Evolutionary conservation across 2,113 vertebrate species (phyloP), one percentile per base, ranked within the genome.

Genomic region (Triplophysa dalaica): DNA sequence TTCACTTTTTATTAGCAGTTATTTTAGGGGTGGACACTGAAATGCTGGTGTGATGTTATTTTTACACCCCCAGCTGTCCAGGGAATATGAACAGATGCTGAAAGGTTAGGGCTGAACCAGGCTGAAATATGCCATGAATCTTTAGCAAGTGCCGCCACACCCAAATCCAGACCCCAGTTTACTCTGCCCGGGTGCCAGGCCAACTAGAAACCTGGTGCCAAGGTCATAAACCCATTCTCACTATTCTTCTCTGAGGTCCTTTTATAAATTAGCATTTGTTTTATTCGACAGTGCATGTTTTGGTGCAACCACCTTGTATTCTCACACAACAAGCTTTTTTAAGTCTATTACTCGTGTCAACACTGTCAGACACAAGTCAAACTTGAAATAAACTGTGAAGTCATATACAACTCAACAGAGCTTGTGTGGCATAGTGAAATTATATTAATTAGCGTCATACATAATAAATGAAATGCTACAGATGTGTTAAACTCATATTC

Each of bases 31-130:
- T 67, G 77, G 22, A 74, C 21, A 69, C 80, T 84, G 79, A 54
- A 75, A 21, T 24, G 54, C 63, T 86, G 85, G 77, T 83, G 65
- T 75, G 43, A 45, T 78, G 54, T 90, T 91, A 89, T 92, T 92
- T 93, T 85, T 89, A 90, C 87, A 86, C 66, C 83, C 85, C 85
- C 90, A 92, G 92, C 90, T 92, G 92, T 83, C 82, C 64, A 56
- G 45, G 24, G 75, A 73, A 26, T 48, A 63, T 64, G 73, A 56
- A 54, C 26, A 26, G 77, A 61, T 50, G 33, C 67, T 29, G 70
- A 24, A 29, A 29, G 75, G 70, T 64, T 69, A 69, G 75, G 72
- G 58, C 58, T 12, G 29, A 81, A 66, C 52, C 48, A 50, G 56
- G 66, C 45, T 79, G 43, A 83, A 81, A 84, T 82, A 83, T 81